These are phyloP conservation scores for Poecilus cupreus DNA, from an alignment of 2,888 invertebrate genomes.

Conservation along the genomic window DNA sequence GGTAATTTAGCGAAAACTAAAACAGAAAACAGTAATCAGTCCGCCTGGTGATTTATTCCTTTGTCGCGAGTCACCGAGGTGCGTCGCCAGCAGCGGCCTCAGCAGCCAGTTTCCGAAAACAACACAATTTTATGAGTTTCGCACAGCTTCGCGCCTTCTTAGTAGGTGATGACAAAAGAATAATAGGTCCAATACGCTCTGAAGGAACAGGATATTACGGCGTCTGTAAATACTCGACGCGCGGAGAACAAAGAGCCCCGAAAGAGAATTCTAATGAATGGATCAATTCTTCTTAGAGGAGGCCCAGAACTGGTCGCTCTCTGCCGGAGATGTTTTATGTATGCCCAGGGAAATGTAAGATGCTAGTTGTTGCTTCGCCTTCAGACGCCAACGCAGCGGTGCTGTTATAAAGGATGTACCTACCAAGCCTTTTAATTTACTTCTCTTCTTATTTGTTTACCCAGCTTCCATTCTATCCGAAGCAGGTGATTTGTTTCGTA, in stretches of 20 bases:
- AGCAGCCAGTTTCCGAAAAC: slow-evolving; percentile 29
- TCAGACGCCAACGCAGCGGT: too few relatives aligned
- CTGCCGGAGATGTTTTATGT: slow-evolving; percentile 8
- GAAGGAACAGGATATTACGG: slow-evolving; percentile 58
- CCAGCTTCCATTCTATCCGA: not conserved
- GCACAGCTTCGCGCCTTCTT: slow-evolving; percentile 42
- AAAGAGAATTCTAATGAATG: slow-evolving; percentile 57
- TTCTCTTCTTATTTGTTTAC: not conserved
- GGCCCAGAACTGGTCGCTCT: not conserved
- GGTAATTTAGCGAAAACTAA: slow-evolving; percentile 4
- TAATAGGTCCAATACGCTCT: slow-evolving; percentile 54
- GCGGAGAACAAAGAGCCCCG: slow-evolving; percentile 46
- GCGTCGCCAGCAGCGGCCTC: not conserved
- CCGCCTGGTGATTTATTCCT: slow-evolving; percentile 19
- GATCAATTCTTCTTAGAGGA: slow-evolving; percentile 54
- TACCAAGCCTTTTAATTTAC: not conserved
- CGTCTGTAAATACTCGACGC: slow-evolving; percentile 53
- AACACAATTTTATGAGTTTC: slow-evolving; percentile 55
- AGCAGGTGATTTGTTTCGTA: not conserved
- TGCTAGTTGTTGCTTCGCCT: not conserved
- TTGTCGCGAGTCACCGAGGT: not conserved
- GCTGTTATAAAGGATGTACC: not conserved
- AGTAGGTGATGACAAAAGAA: slow-evolving; percentile 57
- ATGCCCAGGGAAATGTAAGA: slow-evolving; percentile 13
- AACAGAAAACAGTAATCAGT: slow-evolving; percentile 19